Conservation (phyloP, 2,797 vertebrate genomes). For the Discoglossus pictus region DNA sequence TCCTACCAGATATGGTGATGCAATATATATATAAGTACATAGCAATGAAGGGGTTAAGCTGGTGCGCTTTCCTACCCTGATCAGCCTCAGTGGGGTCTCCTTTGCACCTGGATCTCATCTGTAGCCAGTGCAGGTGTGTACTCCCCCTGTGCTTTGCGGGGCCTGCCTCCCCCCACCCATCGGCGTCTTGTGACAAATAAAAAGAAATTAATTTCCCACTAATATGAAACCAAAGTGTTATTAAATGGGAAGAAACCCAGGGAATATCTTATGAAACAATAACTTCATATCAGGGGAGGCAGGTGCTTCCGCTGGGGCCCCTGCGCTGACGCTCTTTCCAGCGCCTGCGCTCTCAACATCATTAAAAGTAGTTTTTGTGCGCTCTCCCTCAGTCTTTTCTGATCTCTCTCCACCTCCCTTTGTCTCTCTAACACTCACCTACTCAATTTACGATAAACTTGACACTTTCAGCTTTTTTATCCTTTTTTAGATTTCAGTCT, state of each 20-base stretch:
- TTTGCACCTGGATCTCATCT: constrained; percentile 29
- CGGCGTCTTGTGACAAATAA: constrained; percentile 44
- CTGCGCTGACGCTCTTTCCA: constrained; percentile 10
- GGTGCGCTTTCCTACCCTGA: neutral
- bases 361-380: neutral
- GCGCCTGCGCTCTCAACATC: constrained; percentile 16
- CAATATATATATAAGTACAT: too few relatives aligned
- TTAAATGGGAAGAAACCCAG: constrained; percentile 34
- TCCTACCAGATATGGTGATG: too few relatives aligned
- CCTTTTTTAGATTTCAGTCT: too few relatives aligned
- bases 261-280: constrained; percentile 41
- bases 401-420: too few relatives aligned
- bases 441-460: too few relatives aligned
- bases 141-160: neutral
- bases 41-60: constrained; percentile 15
- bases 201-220: constrained; percentile 53
- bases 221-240: constrained; percentile 50
- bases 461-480: too few relatives aligned
- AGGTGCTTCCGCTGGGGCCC: constrained; percentile 45
- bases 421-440: too few relatives aligned
- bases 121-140: constrained; percentile 41
- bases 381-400: too few relatives aligned
- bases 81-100: neutral
- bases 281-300: constrained; percentile 42
- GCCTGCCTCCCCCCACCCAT: constrained; percentile 11